phyloP scores from a whole-genome alignment of 2,113 vertebrate genomes.

The Holacanthus passer region DNA sequence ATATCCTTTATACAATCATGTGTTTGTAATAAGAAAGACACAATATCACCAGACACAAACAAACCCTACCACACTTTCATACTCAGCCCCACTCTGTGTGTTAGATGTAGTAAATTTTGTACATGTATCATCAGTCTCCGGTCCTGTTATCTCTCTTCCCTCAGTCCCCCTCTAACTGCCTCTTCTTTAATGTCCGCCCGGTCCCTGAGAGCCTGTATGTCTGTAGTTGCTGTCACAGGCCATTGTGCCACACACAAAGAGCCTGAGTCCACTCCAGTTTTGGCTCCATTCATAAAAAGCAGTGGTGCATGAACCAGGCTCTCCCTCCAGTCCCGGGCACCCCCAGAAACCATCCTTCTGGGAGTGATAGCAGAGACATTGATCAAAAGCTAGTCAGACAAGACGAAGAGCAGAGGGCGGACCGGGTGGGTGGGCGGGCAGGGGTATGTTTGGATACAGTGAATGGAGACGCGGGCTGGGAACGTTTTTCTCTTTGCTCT shows the following conservation, averaged over 20 bases:
- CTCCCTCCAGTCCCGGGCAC: constrained; percentile 59
- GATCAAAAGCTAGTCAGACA: constrained; percentile 68
- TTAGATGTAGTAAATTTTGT: not conserved
- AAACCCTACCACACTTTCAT: too few relatives aligned
- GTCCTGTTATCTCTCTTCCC: constrained; percentile 32
- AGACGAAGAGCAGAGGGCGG: constrained; percentile 38
- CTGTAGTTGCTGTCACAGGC: constrained; percentile 72
- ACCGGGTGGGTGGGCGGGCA: constrained; percentile 37
- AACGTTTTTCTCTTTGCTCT: constrained; percentile 16
- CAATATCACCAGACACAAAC: not conserved
- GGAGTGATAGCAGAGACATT: constrained; percentile 63
- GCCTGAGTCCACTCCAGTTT: constrained; percentile 72
- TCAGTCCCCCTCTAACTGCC: constrained; percentile 26
- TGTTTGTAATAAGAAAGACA: not conserved
- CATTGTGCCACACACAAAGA: constrained; percentile 80
- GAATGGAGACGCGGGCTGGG: constrained; percentile 32
- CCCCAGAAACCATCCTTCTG: constrained; percentile 53
- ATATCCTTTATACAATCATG: too few relatives aligned
- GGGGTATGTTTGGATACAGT: constrained; percentile 17
- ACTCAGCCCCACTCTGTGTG: not conserved
- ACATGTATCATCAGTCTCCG: constrained; percentile 11
- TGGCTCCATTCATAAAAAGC: constrained; percentile 72
- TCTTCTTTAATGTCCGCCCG: constrained; percentile 42
- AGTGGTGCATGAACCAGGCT: constrained; percentile 68
- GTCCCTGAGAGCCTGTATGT: constrained; percentile 65